These are phyloP conservation scores for Cataglyphis cursor DNA, from an alignment of 2,888 invertebrate genomes.

Conservation along the genomic window DNA sequence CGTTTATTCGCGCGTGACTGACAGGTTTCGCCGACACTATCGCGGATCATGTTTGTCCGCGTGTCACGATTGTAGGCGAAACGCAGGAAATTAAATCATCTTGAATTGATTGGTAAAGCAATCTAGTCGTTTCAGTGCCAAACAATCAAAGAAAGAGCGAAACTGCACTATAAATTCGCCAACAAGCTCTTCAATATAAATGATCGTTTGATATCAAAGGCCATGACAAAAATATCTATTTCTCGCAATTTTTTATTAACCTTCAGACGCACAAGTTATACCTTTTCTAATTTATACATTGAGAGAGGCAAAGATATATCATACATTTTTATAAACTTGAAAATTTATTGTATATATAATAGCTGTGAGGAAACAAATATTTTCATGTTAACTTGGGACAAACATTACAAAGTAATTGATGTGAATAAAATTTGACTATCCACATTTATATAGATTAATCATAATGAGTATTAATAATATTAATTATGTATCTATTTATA, in stretches of 20 bases:
- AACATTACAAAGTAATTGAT: neutral
- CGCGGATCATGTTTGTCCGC: conserved; percentile 65
- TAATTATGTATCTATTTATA: neutral
- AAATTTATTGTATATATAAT: neutral
- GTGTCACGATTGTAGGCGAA: conserved; percentile 39
- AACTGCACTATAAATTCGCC: conserved; percentile 59
- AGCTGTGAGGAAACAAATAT: neutral
- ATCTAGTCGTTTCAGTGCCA: conserved; percentile 24
- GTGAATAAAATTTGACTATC: neutral
- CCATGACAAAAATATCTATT: neutral
- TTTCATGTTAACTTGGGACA: neutral
- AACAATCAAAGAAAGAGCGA: conserved; percentile 58
- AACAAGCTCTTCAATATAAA: conserved; percentile 59
- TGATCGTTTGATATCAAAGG: conserved; percentile 39
- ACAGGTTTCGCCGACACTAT: conserved; percentile 37
- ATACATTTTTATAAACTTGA: neutral
- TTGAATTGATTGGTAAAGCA: neutral
- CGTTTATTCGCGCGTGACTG: neutral
- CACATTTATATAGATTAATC: neutral
- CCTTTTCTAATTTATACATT: neutral
- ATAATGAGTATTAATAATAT: neutral
- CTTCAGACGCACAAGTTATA: neutral
- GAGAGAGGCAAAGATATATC: neutral
- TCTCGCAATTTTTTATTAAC: neutral
- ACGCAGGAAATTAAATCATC: conserved; percentile 71